Conservation (phyloP, 1,140 invertebrate species). For the Solen grandis region DNA sequence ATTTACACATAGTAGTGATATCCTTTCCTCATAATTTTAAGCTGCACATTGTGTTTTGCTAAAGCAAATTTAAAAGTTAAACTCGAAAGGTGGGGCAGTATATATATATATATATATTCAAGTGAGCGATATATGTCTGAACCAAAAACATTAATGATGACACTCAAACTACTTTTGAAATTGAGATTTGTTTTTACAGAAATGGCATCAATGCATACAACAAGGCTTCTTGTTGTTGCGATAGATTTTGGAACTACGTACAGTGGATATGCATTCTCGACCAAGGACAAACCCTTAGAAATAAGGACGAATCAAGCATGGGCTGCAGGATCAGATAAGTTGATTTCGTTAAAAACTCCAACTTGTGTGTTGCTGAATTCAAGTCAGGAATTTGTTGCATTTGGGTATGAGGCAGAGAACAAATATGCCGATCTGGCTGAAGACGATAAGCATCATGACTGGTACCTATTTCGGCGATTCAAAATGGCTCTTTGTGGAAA, state of each 20-base stretch:
- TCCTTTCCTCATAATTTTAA: no score
- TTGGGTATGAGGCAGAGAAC: conserved; percentile 35
- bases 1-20: no score
- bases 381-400: conserved; percentile 7
- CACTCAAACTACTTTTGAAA: no score
- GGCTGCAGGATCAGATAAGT: conserved; percentile 3
- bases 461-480: conserved; percentile 32
- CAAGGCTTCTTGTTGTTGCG: neutral
- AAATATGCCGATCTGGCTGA: conserved; percentile 7
- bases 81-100: no score
- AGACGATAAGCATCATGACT: conserved; percentile 22
- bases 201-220: no score
- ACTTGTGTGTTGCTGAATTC: conserved; percentile 36
- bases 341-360: conserved; percentile 25
- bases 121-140: no score
- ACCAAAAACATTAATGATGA: no score
- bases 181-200: no score
- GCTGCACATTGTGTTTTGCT: no score
- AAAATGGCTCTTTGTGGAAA: conserved; percentile 40
- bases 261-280: conserved; percentile 28
- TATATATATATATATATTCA: no score
- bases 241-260: conserved; percentile 39
- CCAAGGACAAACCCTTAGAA: neutral
- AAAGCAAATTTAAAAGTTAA: no score
- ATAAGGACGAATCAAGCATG: conserved; percentile 23